Conservation (phyloP, 2,113 vertebrate species). For the Larimichthys crocea region DNA sequence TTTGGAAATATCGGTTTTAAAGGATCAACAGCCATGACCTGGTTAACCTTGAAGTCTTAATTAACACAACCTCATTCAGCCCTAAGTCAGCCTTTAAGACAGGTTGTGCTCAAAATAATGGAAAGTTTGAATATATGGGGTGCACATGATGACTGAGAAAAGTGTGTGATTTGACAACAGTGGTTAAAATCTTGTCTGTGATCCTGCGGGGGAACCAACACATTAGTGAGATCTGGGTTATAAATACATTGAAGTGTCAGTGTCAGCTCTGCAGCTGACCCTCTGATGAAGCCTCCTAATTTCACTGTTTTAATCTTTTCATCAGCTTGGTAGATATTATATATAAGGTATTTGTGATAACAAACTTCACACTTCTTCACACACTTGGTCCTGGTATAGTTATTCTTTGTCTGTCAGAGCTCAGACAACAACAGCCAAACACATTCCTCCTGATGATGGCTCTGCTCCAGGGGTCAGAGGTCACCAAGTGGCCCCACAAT, state of each 20-base stretch:
- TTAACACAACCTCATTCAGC: not conserved
- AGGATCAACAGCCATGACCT: not conserved
- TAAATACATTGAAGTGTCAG: not conserved
- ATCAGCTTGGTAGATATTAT: not conserved
- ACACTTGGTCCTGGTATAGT: not conserved
- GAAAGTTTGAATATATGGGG: not conserved
- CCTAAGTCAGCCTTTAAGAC: not conserved
- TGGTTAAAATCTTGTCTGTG: not conserved
- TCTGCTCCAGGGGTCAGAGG: constrained; percentile 3
- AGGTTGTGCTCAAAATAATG: not conserved
- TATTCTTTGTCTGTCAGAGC: not conserved
- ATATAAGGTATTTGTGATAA: too few species aligned
- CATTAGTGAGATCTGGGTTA: not conserved
- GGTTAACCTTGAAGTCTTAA: too few species aligned
- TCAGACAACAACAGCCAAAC: not conserved
- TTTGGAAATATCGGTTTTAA: not conserved
- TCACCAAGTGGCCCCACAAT: constrained; percentile 11
- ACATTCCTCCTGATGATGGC: constrained; percentile 22
- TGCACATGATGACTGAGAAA: too few species aligned
- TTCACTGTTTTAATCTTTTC: not conserved
- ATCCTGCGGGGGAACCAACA: not conserved
- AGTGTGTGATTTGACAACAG: not conserved
- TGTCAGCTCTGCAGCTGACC: constrained; percentile 5
- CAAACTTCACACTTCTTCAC: too few species aligned
- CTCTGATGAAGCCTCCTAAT: not conserved